Evolutionary conservation across 2,797 vertebrate genomes (phyloP).

Genomic region (Pseudochirops corinnae): DNA sequence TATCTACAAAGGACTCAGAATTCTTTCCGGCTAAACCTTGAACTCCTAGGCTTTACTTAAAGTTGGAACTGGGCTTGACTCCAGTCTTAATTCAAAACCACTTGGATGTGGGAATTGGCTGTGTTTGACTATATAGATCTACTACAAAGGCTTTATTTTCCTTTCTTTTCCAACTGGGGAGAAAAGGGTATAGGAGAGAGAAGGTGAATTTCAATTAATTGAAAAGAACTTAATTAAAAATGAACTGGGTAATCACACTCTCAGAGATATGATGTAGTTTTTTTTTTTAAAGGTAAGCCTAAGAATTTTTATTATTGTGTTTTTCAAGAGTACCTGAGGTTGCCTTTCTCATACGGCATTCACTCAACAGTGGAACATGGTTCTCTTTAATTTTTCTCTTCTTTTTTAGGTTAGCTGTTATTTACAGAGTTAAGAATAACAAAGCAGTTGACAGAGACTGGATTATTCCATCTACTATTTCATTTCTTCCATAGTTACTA

Average conservation of each 20-base stretch:
- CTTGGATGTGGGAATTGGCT: background rate
- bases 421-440: conserved; percentile 1
- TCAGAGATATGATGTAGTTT: background rate
- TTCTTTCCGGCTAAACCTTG: background rate
- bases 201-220: background rate
- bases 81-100: background rate
- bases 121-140: background rate
- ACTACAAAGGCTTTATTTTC: background rate
- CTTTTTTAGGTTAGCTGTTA: background rate
- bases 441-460: background rate
- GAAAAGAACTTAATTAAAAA: conserved; percentile 14
- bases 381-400: background rate
- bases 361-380: conserved; percentile 17
- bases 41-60: background rate
- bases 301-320: conserved; percentile 1
- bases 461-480: conserved; percentile 1
- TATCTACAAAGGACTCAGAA: conserved; percentile 8
- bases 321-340: background rate
- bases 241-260: background rate
- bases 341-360: background rate
- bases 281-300: background rate
- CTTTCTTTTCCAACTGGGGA: background rate
- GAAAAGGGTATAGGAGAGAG: background rate
- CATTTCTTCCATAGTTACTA: background rate
- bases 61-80: background rate